A percentile compares a stretch with the other conserved stretches of the same genome.
Evolutionary conservation across 1,140 invertebrate genomes (phyloP).

Genomic region (Drosophila erecta): DNA sequence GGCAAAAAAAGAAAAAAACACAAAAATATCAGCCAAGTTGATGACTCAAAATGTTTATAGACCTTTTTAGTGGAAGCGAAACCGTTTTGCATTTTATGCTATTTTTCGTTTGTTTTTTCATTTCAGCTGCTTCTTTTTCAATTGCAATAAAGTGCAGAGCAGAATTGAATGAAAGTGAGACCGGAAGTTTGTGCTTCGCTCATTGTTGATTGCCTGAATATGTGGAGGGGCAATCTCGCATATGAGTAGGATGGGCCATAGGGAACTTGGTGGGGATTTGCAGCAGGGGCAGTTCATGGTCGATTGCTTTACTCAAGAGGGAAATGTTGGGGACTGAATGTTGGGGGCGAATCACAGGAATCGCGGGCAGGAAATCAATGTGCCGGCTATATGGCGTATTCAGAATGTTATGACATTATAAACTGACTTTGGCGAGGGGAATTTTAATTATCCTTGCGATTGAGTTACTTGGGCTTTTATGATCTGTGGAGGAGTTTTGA

Average conservation of each 20-base stretch:
- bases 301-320: constrained; percentile 42
- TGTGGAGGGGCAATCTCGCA: background rate
- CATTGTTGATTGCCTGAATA: constrained; percentile 47
- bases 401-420: constrained; percentile 29
- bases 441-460: constrained; percentile 39
- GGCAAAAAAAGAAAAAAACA: background rate
- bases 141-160: constrained; percentile 58
- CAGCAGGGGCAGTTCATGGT: constrained; percentile 37
- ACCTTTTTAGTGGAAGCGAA: constrained; percentile 58
- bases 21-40: constrained; percentile 11
- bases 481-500: constrained; percentile 6
- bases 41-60: constrained; percentile 65
- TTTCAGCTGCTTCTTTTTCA: background rate
- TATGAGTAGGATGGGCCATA: constrained; percentile 1
- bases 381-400: constrained; percentile 17
- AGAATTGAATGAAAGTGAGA: constrained; percentile 65
- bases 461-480: constrained; percentile 24
- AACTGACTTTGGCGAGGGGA: constrained; percentile 9
- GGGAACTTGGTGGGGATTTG: background rate
- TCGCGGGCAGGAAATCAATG: constrained; percentile 31
- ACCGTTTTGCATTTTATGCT: constrained; percentile 62
- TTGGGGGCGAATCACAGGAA: too few relatives aligned
- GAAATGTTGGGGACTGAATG: constrained; percentile 26
- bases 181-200: constrained; percentile 59
- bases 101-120: constrained; percentile 37